These are phyloP conservation scores for Peromyscus aztecus DNA, from an alignment of 2,797 vertebrate genomes.

Conservation along the genomic window DNA sequence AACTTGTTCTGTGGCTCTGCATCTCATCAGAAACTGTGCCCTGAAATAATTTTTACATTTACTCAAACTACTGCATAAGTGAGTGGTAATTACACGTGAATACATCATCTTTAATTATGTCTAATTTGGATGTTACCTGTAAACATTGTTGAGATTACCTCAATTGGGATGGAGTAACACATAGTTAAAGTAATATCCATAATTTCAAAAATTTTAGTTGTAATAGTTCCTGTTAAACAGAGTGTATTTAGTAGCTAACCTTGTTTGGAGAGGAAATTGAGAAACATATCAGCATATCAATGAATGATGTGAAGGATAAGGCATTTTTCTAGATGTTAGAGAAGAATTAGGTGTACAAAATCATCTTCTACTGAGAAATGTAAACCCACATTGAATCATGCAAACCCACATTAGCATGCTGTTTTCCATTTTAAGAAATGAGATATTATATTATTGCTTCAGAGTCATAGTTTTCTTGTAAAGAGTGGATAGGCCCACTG, in stretches of 20 bases:
- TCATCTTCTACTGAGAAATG: constrained; percentile 2
- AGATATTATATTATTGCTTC: background rate
- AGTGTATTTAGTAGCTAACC: constrained; percentile 11
- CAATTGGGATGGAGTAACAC: constrained; percentile 55
- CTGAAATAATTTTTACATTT: constrained; percentile 76
- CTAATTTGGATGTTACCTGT: constrained; percentile 79
- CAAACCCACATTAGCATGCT: background rate
- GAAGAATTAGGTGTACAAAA: constrained; percentile 26
- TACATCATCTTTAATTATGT: constrained; percentile 76
- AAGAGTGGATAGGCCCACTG: background rate
- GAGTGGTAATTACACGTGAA: constrained; percentile 70
- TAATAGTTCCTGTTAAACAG: constrained; percentile 4
- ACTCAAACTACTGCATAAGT: constrained; percentile 69
- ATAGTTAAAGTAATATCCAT: constrained; percentile 70
- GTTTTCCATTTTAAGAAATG: constrained; percentile 54
- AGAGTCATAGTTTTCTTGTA: constrained; percentile 11
- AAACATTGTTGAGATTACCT: constrained; percentile 68
- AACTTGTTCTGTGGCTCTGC: constrained; percentile 49
- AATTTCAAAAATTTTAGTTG: constrained; percentile 62
- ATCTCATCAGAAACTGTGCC: constrained; percentile 48
- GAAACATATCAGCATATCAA: constrained; percentile 22
- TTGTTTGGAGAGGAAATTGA: constrained; percentile 50
- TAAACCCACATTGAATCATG: background rate
- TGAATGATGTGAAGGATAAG: background rate
- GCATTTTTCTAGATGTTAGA: constrained; percentile 19